Conservation (phyloP, 2,888 invertebrate genomes). For the Leptopterna dolabrata region DNA sequence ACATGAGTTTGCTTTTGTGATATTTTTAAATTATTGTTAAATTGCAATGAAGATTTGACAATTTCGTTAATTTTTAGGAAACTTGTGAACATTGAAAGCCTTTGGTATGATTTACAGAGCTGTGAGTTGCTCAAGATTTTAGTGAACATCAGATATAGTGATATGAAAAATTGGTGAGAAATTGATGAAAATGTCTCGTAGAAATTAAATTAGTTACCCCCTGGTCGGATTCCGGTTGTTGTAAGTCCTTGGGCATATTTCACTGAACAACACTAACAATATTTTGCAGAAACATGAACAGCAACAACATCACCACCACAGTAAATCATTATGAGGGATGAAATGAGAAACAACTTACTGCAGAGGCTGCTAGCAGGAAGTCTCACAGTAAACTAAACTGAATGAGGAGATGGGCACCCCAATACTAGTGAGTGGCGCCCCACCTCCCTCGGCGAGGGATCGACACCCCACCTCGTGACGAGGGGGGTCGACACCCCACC, state of each 20-base stretch:
- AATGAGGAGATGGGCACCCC: conserved; percentile 33
- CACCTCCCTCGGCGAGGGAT: neutral
- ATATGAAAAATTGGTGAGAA: no score
- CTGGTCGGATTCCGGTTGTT: neutral
- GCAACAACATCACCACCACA: conserved; percentile 9
- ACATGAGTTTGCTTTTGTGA: no score
- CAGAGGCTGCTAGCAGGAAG: conserved; percentile 46
- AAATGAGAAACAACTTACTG: conserved; percentile 30
- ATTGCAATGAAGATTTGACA: no score
- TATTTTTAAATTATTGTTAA: no score
- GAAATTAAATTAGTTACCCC: neutral
- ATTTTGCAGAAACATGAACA: neutral
- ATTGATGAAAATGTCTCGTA: neutral
- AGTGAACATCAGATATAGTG: no score
- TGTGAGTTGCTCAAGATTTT: no score
- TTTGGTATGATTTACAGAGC: no score
- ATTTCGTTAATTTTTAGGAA: no score
- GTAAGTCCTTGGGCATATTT: neutral
- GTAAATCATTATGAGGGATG: neutral
- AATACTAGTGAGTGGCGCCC: conserved; percentile 3
- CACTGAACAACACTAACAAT: neutral
- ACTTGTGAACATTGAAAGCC: no score
- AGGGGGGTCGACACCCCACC: neutral
- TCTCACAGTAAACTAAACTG: conserved; percentile 44
- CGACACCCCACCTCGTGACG: neutral